A percentile compares a stretch with the other conserved stretches of the same genome.
phyloP scores from a whole-genome alignment of 1,140 invertebrate species.

The Drosophila biarmipes region DNA sequence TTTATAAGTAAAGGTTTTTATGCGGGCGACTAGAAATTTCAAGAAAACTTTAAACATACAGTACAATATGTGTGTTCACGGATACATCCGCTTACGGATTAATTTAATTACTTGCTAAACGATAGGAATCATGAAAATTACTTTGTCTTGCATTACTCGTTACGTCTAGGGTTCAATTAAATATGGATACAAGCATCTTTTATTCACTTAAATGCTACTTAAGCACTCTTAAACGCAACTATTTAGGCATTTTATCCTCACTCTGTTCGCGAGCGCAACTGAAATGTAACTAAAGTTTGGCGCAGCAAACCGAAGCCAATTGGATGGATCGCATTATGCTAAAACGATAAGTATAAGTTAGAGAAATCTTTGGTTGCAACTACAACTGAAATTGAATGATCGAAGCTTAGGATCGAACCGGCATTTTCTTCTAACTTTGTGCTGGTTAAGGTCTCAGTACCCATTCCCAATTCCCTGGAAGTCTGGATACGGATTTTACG shows the following conservation, averaged over 20 bases:
- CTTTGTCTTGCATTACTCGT: constrained; percentile 59
- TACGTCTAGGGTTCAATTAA: constrained; percentile 47
- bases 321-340: constrained; percentile 39
- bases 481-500: constrained; percentile 32
- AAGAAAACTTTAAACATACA: constrained; percentile 76
- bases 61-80: constrained; percentile 51
- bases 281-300: constrained; percentile 70
- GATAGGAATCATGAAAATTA: constrained; percentile 82
- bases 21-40: constrained; percentile 79
- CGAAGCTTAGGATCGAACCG: not conserved
- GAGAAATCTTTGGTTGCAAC: constrained; percentile 75
- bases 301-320: constrained; percentile 49
- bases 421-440: constrained; percentile 33
- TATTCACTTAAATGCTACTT: constrained; percentile 60
- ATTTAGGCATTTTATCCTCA: constrained; percentile 11
- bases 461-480: constrained; percentile 34
- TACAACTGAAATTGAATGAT: constrained; percentile 68
- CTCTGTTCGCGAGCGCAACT: constrained; percentile 34
- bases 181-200: constrained; percentile 71
- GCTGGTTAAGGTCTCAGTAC: constrained; percentile 44
- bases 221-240: constrained; percentile 64
- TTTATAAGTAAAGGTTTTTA: constrained; percentile 76
- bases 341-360: constrained; percentile 48
- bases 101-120: constrained; percentile 66
- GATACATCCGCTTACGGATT: constrained; percentile 51